Evolutionary conservation across 2,888 invertebrate species (phyloP).

Genomic region (Ganaspis brasiliensis): DNA sequence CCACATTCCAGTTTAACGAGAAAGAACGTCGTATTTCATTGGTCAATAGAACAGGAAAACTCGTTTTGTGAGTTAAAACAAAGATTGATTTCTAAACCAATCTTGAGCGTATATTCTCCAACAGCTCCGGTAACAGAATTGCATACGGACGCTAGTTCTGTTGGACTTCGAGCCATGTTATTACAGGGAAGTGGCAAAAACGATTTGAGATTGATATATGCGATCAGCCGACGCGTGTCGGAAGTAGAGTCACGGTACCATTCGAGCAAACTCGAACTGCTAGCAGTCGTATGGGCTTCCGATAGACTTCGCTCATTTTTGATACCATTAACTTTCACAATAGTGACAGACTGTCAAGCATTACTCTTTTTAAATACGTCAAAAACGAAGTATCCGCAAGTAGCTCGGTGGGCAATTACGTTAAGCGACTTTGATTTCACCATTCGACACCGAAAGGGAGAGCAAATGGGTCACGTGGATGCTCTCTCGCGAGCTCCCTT

Average conservation of each 20-base stretch:
- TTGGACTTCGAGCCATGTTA: slow-evolving; percentile 35
- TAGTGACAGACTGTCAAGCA: slow-evolving; percentile 44
- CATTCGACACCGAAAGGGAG: slow-evolving; percentile 50
- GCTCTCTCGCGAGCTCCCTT: slow-evolving; percentile 57
- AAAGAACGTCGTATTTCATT: not conserved
- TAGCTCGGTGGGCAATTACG: slow-evolving; percentile 50
- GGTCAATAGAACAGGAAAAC: not conserved
- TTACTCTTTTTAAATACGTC: slow-evolving; percentile 8
- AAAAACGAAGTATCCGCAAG: slow-evolving; percentile 32
- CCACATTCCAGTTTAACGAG: slow-evolving; percentile 21
- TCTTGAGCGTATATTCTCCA: slow-evolving; percentile 23
- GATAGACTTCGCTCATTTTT: slow-evolving; percentile 55
- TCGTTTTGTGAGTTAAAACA: not conserved
- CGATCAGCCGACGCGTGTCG: slow-evolving; percentile 67
- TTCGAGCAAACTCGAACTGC: slow-evolving; percentile 48
- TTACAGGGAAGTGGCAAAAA: slow-evolving; percentile 24
- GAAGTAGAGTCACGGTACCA: slow-evolving; percentile 60
- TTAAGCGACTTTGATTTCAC: slow-evolving; percentile 54
- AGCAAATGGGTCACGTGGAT: slow-evolving; percentile 59
- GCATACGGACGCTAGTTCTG: slow-evolving; percentile 37
- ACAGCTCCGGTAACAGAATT: slow-evolving; percentile 28
- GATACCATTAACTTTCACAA: not conserved
- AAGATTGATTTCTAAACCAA: slow-evolving; percentile 7
- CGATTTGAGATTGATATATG: slow-evolving; percentile 46
- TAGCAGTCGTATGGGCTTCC: slow-evolving; percentile 25